Evolutionary conservation across 2,797 vertebrate species (phyloP).

Genomic region (Pygocentrus nattereri): DNA sequence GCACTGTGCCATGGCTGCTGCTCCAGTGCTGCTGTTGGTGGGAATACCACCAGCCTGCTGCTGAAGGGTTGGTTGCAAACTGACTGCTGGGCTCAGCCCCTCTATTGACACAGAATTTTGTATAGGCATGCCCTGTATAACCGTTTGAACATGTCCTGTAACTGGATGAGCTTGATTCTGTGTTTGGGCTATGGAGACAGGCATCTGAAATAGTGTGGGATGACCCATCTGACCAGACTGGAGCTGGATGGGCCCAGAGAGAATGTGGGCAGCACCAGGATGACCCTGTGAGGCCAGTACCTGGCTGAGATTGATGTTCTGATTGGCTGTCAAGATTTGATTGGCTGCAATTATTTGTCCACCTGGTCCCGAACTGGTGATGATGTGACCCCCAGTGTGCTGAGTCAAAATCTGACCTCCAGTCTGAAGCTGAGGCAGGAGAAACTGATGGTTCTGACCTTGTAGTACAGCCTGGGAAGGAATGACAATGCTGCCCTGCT

Average conservation of each 20-base stretch:
- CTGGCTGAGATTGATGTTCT: slow-evolving; percentile 91
- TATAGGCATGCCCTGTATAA: slow-evolving; percentile 91
- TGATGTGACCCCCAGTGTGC: slow-evolving; percentile 86
- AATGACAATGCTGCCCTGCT: slow-evolving; percentile 93
- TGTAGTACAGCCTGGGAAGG: slow-evolving; percentile 89
- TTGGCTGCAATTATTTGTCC: slow-evolving; percentile 91
- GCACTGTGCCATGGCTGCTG: slow-evolving; percentile 72
- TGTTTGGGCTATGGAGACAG: slow-evolving; percentile 84
- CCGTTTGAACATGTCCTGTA: slow-evolving; percentile 82
- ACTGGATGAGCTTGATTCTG: slow-evolving; percentile 85
- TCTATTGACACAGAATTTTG: slow-evolving; percentile 86
- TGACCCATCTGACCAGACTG: slow-evolving; percentile 91
- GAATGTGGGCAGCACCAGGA: slow-evolving; percentile 89
- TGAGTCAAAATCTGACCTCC: slow-evolving; percentile 90
- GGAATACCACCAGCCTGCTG: slow-evolving; percentile 75
- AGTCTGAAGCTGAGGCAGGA: slow-evolving; percentile 88
- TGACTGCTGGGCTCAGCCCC: slow-evolving; percentile 83
- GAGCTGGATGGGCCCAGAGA: slow-evolving; percentile 89
- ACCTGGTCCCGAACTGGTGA: slow-evolving; percentile 86
- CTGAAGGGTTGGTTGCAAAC: slow-evolving; percentile 82
- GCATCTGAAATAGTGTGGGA: slow-evolving; percentile 93
- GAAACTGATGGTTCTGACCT: slow-evolving; percentile 92
- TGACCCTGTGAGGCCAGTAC: slow-evolving; percentile 89
- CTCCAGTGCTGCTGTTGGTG: slow-evolving; percentile 70
- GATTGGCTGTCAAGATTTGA: slow-evolving; percentile 89